Conservation (phyloP, 2,797 vertebrate species). For the Decapterus maruadsi region DNA sequence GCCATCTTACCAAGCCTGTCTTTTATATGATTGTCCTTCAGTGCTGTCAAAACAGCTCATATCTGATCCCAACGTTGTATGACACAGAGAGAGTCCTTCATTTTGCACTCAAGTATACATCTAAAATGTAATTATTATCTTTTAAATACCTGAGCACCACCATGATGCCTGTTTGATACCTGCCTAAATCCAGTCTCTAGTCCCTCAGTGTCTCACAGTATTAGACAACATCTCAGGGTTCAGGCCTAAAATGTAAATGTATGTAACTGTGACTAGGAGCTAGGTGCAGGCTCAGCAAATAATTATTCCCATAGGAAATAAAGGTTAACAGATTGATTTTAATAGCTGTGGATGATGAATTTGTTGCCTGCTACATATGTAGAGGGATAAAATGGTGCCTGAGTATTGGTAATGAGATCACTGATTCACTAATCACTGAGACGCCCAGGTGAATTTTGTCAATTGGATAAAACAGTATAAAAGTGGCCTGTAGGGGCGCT, state of each 20-base stretch:
- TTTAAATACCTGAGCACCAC: not conserved
- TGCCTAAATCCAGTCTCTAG: not conserved
- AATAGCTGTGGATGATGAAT: not conserved
- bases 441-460: not conserved
- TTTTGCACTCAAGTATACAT: not conserved
- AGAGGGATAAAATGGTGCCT: not conserved
- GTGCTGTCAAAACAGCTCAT: no score
- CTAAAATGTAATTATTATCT: not conserved
- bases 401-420: conserved; percentile 37
- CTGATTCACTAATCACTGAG: conserved; percentile 24
- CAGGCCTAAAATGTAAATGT: not conserved
- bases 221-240: not conserved
- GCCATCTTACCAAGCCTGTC: no score
- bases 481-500: conserved; percentile 62
- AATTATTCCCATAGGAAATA: not conserved
- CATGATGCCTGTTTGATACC: not conserved
- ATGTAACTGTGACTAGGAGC: not conserved
- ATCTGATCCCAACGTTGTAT: no score
- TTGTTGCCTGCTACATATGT: not conserved
- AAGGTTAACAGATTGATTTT: not conserved
- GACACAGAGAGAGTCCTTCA: no score
- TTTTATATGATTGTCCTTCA: no score
- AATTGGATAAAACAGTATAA: not conserved
- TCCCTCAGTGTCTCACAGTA: conserved; percentile 4
- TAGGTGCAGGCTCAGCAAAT: not conserved